Evolutionary conservation across 2,888 invertebrate species (phyloP), one percentile per base, ranked within the genome.

Genomic region (Drosophila monieri): DNA sequence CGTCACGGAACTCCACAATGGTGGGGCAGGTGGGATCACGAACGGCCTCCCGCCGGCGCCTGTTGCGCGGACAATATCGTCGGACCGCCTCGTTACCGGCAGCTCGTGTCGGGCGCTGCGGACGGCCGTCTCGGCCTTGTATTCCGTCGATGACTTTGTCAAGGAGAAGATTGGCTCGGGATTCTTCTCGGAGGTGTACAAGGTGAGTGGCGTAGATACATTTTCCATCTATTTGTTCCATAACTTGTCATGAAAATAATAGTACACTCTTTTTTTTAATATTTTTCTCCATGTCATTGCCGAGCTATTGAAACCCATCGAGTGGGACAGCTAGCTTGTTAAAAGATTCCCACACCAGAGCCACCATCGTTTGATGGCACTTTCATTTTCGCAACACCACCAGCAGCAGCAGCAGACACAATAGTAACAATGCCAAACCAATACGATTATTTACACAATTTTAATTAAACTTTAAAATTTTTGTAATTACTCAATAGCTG

Each of bases 161-260:
- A 94, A 96, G 91, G 98, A 98, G 92, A 97, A 97, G 92, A 97
- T 99, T 88, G 99, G 98, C 49, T 94, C 95, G 53, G 99, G 99
- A 74, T 99, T 99, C 93, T 99, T 98, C 93, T 98, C 98, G 4
- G 97, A 98, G 93, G 98, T 99, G 73, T 98, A 96, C 93, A 98
- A 98, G 96, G 99, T 98, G 93, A 93, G 94, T 92, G 21, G 39
- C 21, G 3, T 25, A 9, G 39, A 39, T 21, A 23, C 18, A 39
- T 37, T 14, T n/a, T n/a, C n/a, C 8, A 1, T 35, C 12, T 2
- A 35, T 12, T 35, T 35, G 30, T 9, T 30, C 9, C 3, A 9
- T 30, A 30, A 9, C 2, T 30, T 30, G 30, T 3, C 30, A 32
- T 32, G 32, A 32, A 32, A 32, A 18, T 18, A 41, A 18, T 41